Evolutionary conservation across 2,797 vertebrate genomes (phyloP).

Genomic region (Toxotes lorentzi): DNA sequence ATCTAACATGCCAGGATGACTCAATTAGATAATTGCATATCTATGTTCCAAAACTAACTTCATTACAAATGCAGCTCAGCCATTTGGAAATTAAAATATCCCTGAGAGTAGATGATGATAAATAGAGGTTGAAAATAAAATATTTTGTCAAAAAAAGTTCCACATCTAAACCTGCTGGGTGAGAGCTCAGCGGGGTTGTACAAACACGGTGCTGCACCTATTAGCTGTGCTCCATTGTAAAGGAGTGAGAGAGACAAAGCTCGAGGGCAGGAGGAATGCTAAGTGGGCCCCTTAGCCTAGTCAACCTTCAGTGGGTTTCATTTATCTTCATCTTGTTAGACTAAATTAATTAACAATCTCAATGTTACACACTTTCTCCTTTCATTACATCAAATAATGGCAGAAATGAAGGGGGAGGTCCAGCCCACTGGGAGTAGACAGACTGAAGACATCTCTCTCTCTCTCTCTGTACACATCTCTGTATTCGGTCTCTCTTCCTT

Average conservation of each 20-base stretch:
- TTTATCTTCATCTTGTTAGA: constrained; percentile 99
- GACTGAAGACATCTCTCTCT: constrained; percentile 77
- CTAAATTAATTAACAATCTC: constrained; percentile 99
- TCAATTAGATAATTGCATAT: constrained; percentile 69
- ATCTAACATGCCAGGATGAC: constrained; percentile 66
- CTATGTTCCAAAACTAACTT: constrained; percentile 43
- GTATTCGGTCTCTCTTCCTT: constrained; percentile 58
- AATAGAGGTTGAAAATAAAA: constrained; percentile 37
- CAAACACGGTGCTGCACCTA: constrained; percentile 76
- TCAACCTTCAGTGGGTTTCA: constrained; percentile 94
- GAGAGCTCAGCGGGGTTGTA: constrained; percentile 64
- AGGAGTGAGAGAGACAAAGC: constrained; percentile 72
- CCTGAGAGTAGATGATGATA: constrained; percentile 15
- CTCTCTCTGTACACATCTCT: constrained; percentile 42
- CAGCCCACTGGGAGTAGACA: constrained; percentile 84
- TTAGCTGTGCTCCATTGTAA: constrained; percentile 81
- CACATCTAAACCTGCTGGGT: constrained; percentile 53
- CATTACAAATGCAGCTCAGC: constrained; percentile 38
- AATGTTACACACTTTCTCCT: constrained; percentile 97
- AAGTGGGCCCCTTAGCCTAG: constrained; percentile 93
- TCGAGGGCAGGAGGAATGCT: constrained; percentile 86
- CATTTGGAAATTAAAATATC: constrained; percentile 42
- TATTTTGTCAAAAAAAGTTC: constrained; percentile 50
- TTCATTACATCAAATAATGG: constrained; percentile 99
- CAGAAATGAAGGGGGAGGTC: constrained; percentile 88